These are phyloP conservation scores for Gracilinanus agilis DNA, from an alignment of 2,113 vertebrate species.

Conservation along the genomic window DNA sequence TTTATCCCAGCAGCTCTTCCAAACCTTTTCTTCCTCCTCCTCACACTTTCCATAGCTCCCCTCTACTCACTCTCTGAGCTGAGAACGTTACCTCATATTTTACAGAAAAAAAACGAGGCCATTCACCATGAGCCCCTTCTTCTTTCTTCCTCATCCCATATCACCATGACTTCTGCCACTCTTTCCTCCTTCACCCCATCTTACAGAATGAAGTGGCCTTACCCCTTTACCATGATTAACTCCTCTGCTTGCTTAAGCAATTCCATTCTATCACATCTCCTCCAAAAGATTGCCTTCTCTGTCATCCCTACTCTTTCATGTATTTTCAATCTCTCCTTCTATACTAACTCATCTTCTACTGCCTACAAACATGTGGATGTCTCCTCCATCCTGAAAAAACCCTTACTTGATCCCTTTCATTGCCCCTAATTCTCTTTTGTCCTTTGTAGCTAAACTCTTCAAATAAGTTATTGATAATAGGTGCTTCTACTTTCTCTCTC, in stretches of 20 bases:
- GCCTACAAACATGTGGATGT: not conserved
- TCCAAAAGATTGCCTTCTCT: not conserved
- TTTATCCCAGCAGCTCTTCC: not conserved
- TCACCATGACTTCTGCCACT: not conserved
- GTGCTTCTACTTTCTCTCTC: not conserved
- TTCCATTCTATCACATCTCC: not conserved
- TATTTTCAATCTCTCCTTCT: not conserved
- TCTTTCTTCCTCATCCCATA: not conserved
- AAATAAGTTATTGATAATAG: not conserved
- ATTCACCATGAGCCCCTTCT: not conserved
- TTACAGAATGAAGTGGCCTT: not conserved
- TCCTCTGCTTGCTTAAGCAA: not conserved
- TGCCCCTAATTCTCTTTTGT: not conserved
- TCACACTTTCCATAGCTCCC: not conserved
- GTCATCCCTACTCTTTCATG: not conserved
- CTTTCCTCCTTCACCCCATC: not conserved
- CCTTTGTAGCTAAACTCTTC: not conserved
- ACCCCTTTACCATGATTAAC: not conserved
- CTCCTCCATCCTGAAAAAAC: not conserved
- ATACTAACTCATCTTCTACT: not conserved
- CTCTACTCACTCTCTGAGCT: not conserved
- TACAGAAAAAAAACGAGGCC: not conserved
- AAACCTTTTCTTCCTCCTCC: not conserved
- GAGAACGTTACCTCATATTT: not conserved
- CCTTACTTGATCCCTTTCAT: not conserved